phyloP scores from a whole-genome alignment of 2,113 vertebrate genomes.

The Blennius ocellaris region DNA sequence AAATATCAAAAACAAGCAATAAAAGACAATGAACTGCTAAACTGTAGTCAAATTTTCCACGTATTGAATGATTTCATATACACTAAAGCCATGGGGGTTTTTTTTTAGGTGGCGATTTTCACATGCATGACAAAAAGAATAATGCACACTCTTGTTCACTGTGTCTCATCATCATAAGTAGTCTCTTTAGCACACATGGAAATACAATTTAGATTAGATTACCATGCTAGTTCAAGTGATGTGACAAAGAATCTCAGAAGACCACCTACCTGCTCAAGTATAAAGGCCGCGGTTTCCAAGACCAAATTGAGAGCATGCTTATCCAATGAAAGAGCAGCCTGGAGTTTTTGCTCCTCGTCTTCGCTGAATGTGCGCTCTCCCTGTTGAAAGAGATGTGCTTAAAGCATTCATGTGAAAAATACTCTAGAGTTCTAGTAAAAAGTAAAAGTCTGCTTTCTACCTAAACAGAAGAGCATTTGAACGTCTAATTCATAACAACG shows the following conservation, averaged over 20 bases:
- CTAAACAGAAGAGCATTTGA: no score
- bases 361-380: conserved; percentile 92
- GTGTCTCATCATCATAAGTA: no score
- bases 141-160: neutral
- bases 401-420: neutral
- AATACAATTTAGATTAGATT: no score
- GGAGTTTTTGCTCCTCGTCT: conserved; percentile 95
- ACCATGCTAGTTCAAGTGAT: neutral
- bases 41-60: neutral
- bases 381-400: conserved; percentile 72
- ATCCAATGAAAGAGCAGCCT: conserved; percentile 89
- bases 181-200: neutral
- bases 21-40: neutral
- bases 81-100: neutral
- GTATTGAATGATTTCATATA: neutral
- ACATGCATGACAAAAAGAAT: neutral
- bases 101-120: neutral
- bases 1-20: neutral
- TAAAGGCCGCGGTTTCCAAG: conserved; percentile 91
- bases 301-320: conserved; percentile 90
- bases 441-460: neutral
- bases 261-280: conserved; percentile 90
- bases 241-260: neutral
- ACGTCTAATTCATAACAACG: no score
- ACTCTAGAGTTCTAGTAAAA: neutral